Base-by-base conservation (phyloP, 1,140 invertebrate species). In the Drosophila orena region DNA sequence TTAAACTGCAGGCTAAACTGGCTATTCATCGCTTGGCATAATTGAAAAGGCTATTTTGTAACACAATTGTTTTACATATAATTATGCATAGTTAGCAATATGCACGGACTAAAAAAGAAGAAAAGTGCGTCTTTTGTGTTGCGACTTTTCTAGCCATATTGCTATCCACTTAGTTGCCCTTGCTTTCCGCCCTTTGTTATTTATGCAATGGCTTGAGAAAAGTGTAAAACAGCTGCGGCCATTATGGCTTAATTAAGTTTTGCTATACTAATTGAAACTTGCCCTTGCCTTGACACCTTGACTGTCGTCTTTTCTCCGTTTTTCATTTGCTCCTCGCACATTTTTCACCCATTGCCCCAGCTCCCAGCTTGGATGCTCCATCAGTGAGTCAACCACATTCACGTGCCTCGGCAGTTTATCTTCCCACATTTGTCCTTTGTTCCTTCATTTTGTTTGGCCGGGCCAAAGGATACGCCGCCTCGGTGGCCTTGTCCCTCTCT, bases 201-300 rank as follows among this genome's bases (percentile, higher is more conserved):
- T 85, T 84, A 85, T 84, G 81, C 59, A 57, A 58, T 44, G 79
- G 35, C 54, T 61, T 43, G 61, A 44, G 20, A 56, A 24, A 55
- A 61, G 47, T 61, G 47, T 35, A 12, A 24, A 40, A 20, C 40
- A 46, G 47, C 62, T 55, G 47, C 59, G 38, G 40, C 62, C 57
- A 75, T 85, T 74, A 81, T 78, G 62, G 83, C 83, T 83, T 86
- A 83, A 88, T 86, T 86, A 72, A 88, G 84, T 88, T 89, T 79
- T 42, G 24, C 66, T 65, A 73, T 76, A 89, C 84, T 88, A 88
- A 89, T 88, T 88, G 84, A 89, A 88, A 83, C 65, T 83, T 54
- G 73, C 70, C 75, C 65, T 49, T 49, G 40, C 37, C 35, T 3
- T 52, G 49, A 66, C 47, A 43, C 24, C 44, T 43, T 43, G 17